These are phyloP conservation scores for Brenthis daphne DNA, from an alignment of 2,888 invertebrate species.

Conservation along the genomic window DNA sequence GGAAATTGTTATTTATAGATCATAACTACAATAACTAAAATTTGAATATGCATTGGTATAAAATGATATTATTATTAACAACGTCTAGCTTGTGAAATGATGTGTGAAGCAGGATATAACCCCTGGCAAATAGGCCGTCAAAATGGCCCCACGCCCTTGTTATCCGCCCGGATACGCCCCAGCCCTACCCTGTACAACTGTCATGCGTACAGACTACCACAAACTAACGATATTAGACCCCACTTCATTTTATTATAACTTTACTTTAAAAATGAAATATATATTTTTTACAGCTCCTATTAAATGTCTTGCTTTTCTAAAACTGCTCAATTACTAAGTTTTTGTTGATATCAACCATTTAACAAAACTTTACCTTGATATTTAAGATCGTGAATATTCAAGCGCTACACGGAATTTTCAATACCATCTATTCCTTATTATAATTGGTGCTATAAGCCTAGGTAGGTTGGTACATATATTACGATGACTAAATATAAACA, in stretches of 20 bases:
- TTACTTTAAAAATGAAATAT: neutral
- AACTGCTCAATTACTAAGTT: conserved; percentile 16
- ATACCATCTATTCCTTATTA: neutral
- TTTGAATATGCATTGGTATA: neutral
- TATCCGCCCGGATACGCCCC: conserved; percentile 53
- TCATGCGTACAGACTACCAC: conserved; percentile 50
- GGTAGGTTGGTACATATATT: no score
- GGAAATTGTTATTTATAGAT: neutral
- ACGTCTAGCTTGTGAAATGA: conserved; percentile 18
- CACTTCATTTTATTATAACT: conserved; percentile 11
- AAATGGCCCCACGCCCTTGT: conserved; percentile 55
- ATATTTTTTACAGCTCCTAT: neutral
- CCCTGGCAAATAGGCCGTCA: conserved; percentile 42
- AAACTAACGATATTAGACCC: conserved; percentile 6
- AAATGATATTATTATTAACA: neutral
- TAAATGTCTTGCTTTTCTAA: neutral
- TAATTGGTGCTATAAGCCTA: no score
- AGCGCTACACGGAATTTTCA: neutral
- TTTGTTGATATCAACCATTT: conserved; percentile 16
- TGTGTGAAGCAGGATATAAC: conserved; percentile 36
- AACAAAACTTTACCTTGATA: conserved; percentile 16
- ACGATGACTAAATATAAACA: no score
- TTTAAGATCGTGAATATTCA: conserved; percentile 24
- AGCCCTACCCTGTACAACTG: conserved; percentile 56
- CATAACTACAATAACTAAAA: neutral